A percentile compares a stretch with the other conserved stretches of the same genome.
phyloP scores from a whole-genome alignment of 2,888 invertebrate genomes.

The Morpho achilles region DNA sequence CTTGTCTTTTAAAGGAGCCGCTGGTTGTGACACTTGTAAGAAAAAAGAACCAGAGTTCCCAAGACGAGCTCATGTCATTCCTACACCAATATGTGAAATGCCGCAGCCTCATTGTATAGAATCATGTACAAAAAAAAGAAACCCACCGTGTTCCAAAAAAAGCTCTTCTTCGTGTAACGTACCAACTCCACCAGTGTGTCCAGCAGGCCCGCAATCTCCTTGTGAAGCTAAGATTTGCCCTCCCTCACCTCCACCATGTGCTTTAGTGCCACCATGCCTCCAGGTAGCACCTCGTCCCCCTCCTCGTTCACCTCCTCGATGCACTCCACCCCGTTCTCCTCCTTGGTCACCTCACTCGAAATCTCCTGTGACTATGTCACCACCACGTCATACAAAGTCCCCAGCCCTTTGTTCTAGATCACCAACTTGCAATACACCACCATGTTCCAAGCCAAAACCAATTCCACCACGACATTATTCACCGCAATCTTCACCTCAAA shows the following conservation, averaged over 20 bases:
- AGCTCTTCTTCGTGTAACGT: conserved; percentile 23
- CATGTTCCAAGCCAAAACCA: neutral
- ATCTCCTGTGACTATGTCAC: conserved; percentile 2
- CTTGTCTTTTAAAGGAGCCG: conserved; percentile 34
- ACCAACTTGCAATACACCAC: neutral
- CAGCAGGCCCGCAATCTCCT: conserved; percentile 15
- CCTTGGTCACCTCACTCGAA: neutral
- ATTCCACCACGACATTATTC: conserved; percentile 11
- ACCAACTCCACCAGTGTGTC: conserved; percentile 18
- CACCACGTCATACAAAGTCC: conserved; percentile 5
- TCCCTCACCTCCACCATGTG: conserved; percentile 17
- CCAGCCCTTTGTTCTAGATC: conserved; percentile 3
- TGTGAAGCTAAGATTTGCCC: conserved; percentile 14
- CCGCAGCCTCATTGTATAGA: conserved; percentile 34
- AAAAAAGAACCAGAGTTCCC: conserved; percentile 20
- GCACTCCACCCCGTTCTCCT: neutral
- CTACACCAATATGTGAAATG: conserved; percentile 32
- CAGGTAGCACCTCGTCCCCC: neutral
- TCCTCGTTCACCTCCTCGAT: neutral
- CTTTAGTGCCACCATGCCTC: neutral
- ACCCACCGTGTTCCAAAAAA: conserved; percentile 33
- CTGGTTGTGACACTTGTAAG: conserved; percentile 34
- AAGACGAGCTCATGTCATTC: conserved; percentile 34
- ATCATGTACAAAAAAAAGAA: conserved; percentile 29
- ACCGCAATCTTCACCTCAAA: conserved; percentile 1